Percentiles rank a stretch among this genome's conserved stretches.
These are phyloP conservation scores for Byasa hedistus DNA, from an alignment of 2,888 invertebrate species.

Conservation along the genomic window DNA sequence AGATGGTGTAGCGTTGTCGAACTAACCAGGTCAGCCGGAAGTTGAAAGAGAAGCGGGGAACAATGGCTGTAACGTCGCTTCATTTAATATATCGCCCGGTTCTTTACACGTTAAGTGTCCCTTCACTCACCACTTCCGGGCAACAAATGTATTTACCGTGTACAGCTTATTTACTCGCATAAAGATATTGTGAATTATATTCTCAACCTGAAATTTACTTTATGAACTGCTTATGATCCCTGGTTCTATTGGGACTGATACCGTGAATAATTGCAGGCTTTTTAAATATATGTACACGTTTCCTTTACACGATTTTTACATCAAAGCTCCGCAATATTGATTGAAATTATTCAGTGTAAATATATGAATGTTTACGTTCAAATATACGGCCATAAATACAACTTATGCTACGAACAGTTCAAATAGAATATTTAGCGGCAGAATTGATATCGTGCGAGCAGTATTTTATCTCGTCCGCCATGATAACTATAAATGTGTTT, in stretches of 20 bases:
- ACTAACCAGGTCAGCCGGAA: constrained; percentile 27
- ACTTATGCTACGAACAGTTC: constrained; percentile 28
- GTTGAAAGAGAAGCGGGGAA: constrained; percentile 18
- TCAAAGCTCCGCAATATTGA: neutral
- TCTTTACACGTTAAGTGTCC: constrained; percentile 10
- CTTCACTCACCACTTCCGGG: neutral
- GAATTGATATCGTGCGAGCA: constrained; percentile 20
- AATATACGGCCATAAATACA: constrained; percentile 9
- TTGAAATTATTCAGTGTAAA: neutral
- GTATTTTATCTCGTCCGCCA: constrained; percentile 50
- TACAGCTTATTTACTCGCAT: neutral
- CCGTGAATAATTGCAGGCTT: no score
- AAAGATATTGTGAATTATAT: neutral
- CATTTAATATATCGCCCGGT: constrained; percentile 25
- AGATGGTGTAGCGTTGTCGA: constrained; percentile 17
- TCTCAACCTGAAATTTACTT: neutral
- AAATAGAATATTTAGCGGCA: constrained; percentile 28
- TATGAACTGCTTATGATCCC: neutral
- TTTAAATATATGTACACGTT: no score
- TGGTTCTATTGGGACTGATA: no score
- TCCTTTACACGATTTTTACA: neutral
- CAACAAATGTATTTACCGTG: neutral
- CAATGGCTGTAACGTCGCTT: constrained; percentile 16
- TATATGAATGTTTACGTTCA: constrained; percentile 5
- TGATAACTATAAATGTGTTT: constrained; percentile 47